Evolutionary conservation across 37 sponge, comb jelly and placozoan species (phyloP).

Genomic region (Hormiphora californensis): DNA sequence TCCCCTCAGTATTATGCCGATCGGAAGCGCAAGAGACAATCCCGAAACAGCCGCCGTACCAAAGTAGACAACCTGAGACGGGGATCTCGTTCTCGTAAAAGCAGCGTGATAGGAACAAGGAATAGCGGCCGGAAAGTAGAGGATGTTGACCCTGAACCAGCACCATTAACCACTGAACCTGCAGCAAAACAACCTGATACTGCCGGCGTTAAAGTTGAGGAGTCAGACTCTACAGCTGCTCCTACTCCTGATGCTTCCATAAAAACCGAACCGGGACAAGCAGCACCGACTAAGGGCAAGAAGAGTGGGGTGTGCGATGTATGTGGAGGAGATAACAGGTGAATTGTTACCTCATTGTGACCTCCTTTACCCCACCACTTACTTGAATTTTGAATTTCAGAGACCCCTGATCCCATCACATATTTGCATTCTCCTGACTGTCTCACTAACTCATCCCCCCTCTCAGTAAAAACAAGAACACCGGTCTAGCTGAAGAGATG

Average conservation of each 20-base stretch:
- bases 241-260: no score
- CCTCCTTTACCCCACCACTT: background rate
- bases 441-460: background rate
- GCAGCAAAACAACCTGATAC: no score
- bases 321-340: background rate
- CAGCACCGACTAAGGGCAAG: no score
- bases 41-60: constrained; percentile 24
- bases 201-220: no score
- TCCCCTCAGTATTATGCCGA: constrained; percentile 6
- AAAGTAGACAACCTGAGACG: constrained; percentile 24
- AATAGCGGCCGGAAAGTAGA: background rate
- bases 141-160: background rate
- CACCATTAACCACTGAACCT: background rate
- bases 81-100: constrained; percentile 5
- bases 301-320: background rate
- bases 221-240: no score
- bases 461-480: background rate
- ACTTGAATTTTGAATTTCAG: background rate
- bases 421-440: background rate
- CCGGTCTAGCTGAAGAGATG: background rate
- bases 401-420: background rate
- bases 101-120: constrained; percentile 25
- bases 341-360: background rate
- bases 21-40: constrained; percentile 41
- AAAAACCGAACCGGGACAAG: no score